Conservation (phyloP, 2,797 vertebrate species). For the Pteronotus mesoamericanus region DNA sequence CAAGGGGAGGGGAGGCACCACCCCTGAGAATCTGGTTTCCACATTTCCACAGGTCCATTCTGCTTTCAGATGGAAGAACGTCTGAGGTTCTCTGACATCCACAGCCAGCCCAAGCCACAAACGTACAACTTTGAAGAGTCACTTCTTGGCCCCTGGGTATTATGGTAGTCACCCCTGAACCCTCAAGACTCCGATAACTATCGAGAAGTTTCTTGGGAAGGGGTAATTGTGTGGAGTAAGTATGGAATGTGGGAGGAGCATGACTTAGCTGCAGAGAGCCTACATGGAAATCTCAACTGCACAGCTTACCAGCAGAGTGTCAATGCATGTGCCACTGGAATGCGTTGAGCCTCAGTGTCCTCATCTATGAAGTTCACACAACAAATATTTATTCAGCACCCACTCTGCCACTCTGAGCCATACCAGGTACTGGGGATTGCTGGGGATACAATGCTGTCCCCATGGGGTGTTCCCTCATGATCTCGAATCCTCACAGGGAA, state of each 20-base stretch:
- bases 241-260: background rate
- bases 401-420: no score
- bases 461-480: background rate
- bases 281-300: rapidly evolving
- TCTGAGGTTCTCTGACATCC: background rate
- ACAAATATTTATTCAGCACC: no score
- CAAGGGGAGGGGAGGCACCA: no score
- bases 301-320: background rate
- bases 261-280: background rate
- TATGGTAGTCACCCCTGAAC: background rate
- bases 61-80: background rate
- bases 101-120: background rate
- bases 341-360: background rate
- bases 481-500: background rate
- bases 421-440: background rate
- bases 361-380: background rate
- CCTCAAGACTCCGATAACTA: background rate
- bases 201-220: background rate
- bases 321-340: rapidly evolving
- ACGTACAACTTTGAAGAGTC: background rate
- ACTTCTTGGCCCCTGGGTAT: background rate
- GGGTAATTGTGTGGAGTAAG: background rate
- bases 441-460: background rate
- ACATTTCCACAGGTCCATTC: background rate
- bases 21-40: background rate